Evolutionary conservation across 2,797 vertebrate genomes (phyloP), one percentile per base, ranked within the genome.

Genomic region (Eospalax fontanierii): DNA sequence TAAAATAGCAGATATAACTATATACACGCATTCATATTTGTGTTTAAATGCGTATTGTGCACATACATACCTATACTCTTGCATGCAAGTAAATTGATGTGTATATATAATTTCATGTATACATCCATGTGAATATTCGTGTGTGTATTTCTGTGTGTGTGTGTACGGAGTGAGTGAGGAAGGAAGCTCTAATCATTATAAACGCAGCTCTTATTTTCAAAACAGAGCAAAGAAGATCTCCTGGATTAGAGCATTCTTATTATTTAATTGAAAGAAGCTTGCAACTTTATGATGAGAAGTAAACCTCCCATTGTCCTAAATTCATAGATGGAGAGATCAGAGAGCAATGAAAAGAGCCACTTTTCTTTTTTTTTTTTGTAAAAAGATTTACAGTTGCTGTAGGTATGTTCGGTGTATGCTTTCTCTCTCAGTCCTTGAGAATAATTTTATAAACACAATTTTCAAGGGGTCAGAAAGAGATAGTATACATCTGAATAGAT

Each of bases 401-500:
- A 71, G 66, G 57, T 93, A 54, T 61, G 10, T 85, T 93, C 87
- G 10, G 10, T 65, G 61, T 70, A 26, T 63, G 16, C 43, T 65
- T 71, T n/a, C n/a, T 85, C 43, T 80, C 40, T 89, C 76, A 81
- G 65, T 84, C 46, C 57, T 91, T 54, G 43, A 57, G 24, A 18
- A 91, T 84, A 93, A 59, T 73, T 94, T 93, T 71, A 92, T 81
- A 94, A 95, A 97, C 90, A 89, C 21, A n/a, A 15, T 70, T 93
- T 94, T 87, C 65, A 89, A 87, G 71, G 86, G 83, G 80, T 92
- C 85, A 92, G 54, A 93, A 28, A 76, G 54, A 93, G 54, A 93
- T 2, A 57, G 50, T 94, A 85, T 50, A 93, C 40, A 38, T 92
- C 70, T 93, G 80, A 96, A 84, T 75, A 96, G 80, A 93, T 94